Base-by-base conservation (phyloP, 2,888 invertebrate species). In the Neoitamus cyanurus region DNA sequence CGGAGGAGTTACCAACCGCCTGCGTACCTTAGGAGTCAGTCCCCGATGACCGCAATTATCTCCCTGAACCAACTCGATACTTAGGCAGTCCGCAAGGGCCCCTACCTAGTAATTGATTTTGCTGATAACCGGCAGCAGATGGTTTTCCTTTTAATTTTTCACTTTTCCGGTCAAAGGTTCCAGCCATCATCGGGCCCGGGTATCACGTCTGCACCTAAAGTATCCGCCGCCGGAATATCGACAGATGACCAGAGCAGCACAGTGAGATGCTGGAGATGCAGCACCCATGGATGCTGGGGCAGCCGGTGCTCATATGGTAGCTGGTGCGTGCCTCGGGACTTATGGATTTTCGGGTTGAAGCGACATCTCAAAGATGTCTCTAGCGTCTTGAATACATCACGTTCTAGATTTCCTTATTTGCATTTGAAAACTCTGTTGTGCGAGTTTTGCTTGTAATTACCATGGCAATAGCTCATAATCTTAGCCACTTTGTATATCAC, bases 61-160 rank as follows among this genome's bases (percentile, higher is more conserved):
- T 25, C 13, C 5, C 25, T 46, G 20, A 77, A 20, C 46, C 42
- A 25, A 77, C 25, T 37, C 37, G 6, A 7, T 13, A 1, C 42
- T 46, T 20, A 9, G 20, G 58, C 42, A 42, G 42, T 4, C 28
- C 25, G 30, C 5, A n/a, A 28, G 42, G 46, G 77, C 37, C 36
- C 36, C 77, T 46, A 25, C 25, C 37, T 77, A 15, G 42, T 77
- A 77, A 77, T 77, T 77, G 77, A 77, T 58, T 77, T 77, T 13
- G 42, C 77, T 77, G 77, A 77, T 77, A 77, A 77, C 37, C 77
- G 15, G 77, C 77, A 77, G 77, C 77, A 77, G 77, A 77, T 77
- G 77, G 77, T 77, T 46, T 46, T 46, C 46, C 42, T 46, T 58
- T 58, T 58, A 58, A 77, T 46, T 77, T 77, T 77, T 46, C 46